A percentile compares a stretch with the other conserved stretches of the same genome.
Evolutionary conservation across 1,140 invertebrate genomes (phyloP).

Genomic region (Trinorchestia longiramus): DNA sequence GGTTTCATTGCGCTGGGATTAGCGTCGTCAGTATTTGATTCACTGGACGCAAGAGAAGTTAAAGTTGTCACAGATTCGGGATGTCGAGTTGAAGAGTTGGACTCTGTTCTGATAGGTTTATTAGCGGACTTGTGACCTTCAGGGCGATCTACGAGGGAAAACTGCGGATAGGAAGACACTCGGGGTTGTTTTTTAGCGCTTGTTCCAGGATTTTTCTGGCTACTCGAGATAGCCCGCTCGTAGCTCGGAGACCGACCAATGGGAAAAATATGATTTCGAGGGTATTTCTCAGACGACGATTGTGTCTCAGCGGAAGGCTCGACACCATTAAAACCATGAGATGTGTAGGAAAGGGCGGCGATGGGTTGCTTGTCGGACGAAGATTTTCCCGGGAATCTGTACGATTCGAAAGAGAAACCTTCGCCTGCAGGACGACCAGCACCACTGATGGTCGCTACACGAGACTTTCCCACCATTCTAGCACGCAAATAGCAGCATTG

Average conservation of each 20-base stretch:
- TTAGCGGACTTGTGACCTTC: not conserved
- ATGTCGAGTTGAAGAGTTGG: constrained; percentile 2
- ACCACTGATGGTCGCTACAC: constrained; percentile 40
- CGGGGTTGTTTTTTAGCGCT: not conserved
- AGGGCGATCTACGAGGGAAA: not conserved
- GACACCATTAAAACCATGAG: constrained; percentile 44
- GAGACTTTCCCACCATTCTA: constrained; percentile 44
- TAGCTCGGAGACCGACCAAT: constrained; percentile 34
- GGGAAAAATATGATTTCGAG: constrained; percentile 22
- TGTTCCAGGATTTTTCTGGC: not conserved
- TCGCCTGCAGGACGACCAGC: constrained; percentile 29
- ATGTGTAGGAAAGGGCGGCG: constrained; percentile 27
- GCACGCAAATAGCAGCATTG: not conserved
- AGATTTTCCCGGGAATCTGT: constrained; percentile 23
- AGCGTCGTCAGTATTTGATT: not conserved
- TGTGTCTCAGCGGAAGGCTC: not conserved
- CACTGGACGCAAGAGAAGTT: constrained; percentile 20
- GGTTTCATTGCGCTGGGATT: not conserved
- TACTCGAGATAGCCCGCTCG: constrained; percentile 21
- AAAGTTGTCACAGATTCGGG: constrained; percentile 41
- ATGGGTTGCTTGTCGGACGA: constrained; percentile 24
- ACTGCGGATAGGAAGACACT: not conserved
- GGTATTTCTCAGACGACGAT: not conserved
- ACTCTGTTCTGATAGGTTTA: not conserved
- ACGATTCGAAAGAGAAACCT: constrained; percentile 38